Evolutionary conservation across 2,797 vertebrate genomes (phyloP), one percentile per base, ranked within the genome.

Genomic region (Malurus leucopterus): DNA sequence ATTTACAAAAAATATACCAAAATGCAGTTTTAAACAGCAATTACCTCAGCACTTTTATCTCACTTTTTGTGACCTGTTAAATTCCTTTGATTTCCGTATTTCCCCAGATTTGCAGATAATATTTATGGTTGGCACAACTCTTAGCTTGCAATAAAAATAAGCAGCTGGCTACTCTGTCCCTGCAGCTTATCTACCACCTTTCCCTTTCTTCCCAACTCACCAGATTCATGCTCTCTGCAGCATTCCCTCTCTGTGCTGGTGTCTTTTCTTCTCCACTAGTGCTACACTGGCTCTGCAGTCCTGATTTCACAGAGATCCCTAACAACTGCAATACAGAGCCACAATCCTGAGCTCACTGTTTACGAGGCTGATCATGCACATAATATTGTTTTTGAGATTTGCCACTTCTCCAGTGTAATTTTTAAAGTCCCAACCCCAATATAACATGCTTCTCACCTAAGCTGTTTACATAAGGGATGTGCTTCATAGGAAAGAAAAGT

Each of bases 351-450:
- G 76, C 46, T 63, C 32, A 4, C 30, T 65, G 72, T 36, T 91
- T 71, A 75, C 1, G 1, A 79, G 90, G 86, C 84, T 74, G 64
- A 82, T 80, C 70, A 67, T 29, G 67, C 79, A 85, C 50, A 44
- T 87, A 93, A 73, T 55, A 78, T 34, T 68, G 90, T 49, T 82
- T 89, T 51, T 78, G 88, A 94, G 92, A 81, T 34, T 46, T 76
- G 82, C 69, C 68, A 81, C 59, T 84, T 82, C 78, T 91, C 84
- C 64, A 27, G 94, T 90, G 54, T 54, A 57, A 90, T 68, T 93
- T 65, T 3, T 88, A 32, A 92, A 94, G 91, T 93, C 80, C 75
- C 94, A 90, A 22, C n/a, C 79, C 91, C 89, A 91, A 84, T 86
- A 77, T 50, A 92, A 86, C 65, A 71, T 53, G 68, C 68, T 78